Conservation (phyloP, 1,140 invertebrate genomes). For the Aleiodes sp. region DNA sequence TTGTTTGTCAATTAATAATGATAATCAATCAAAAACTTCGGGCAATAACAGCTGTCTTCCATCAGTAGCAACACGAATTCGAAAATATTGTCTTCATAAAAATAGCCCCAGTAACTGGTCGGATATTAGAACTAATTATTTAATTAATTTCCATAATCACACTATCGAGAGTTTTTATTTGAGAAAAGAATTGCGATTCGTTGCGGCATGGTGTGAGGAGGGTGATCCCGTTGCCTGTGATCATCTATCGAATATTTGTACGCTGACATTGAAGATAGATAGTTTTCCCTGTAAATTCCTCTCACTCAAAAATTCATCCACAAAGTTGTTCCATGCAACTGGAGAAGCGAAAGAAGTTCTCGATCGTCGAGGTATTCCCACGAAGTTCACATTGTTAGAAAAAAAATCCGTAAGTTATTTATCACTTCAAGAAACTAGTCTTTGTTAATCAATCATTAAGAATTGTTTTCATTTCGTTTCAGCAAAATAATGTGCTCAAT, state of each 20-base stretch:
- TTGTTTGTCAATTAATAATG: not conserved
- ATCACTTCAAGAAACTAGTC: not conserved
- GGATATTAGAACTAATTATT: slow-evolving; percentile 53
- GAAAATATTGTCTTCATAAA: slow-evolving; percentile 60
- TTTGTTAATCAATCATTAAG: slow-evolving; percentile 26
- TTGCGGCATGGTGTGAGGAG: slow-evolving; percentile 67
- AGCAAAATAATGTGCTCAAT: slow-evolving; percentile 61
- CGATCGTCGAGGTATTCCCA: slow-evolving; percentile 64
- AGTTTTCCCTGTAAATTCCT: slow-evolving; percentile 67
- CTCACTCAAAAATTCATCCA: slow-evolving; percentile 57
- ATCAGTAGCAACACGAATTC: slow-evolving; percentile 28
- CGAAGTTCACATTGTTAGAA: slow-evolving; percentile 66
- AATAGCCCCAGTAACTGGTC: slow-evolving; percentile 49
- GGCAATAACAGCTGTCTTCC: slow-evolving; percentile 3
- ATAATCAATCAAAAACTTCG: not conserved
- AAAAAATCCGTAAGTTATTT: slow-evolving; percentile 53
- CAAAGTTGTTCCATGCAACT: slow-evolving; percentile 68
- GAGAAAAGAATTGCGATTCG: slow-evolving; percentile 59
- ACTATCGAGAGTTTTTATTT: slow-evolving; percentile 66
- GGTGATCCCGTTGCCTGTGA: slow-evolving; percentile 72
- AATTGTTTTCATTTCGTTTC: slow-evolving; percentile 39
- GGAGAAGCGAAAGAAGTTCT: slow-evolving; percentile 63
- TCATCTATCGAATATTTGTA: slow-evolving; percentile 76
- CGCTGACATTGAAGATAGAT: slow-evolving; percentile 69
- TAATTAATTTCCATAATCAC: slow-evolving; percentile 56